phyloP scores from a whole-genome alignment of 1,140 invertebrate genomes.

The Cherax destructor region DNA sequence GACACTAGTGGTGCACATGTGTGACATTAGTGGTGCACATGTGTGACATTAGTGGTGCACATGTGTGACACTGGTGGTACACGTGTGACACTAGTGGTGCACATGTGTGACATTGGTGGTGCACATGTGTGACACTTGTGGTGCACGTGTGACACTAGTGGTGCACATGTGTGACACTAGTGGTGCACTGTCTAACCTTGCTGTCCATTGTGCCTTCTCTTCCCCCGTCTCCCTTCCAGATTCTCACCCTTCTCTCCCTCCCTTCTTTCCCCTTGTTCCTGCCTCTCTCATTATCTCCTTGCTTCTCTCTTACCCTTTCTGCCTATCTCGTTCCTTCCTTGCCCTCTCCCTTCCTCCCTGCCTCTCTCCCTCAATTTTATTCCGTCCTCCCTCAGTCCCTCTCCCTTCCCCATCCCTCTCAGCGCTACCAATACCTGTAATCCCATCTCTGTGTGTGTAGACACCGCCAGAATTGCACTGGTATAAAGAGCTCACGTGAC shows the following conservation, averaged over 20 bases:
- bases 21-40: no score
- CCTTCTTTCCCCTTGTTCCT: background rate
- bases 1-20: no score
- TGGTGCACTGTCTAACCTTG: no score
- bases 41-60: no score
- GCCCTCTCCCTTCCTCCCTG: background rate
- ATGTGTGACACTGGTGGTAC: no score
- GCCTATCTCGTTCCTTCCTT: background rate
- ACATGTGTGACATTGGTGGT: background rate
- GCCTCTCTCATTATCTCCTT: no score
- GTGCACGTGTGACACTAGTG: background rate
- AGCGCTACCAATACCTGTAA: background rate
- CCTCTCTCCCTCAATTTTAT: background rate
- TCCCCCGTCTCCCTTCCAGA: background rate
- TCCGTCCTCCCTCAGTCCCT: background rate
- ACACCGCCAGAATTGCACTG: background rate
- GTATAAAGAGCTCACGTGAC: background rate
- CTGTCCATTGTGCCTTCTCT: background rate
- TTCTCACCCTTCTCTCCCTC: background rate
- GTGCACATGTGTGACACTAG: no score
- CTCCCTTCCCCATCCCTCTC: background rate
- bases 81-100: no score
- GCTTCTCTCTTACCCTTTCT: no score
- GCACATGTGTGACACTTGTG: no score
- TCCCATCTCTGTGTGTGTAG: background rate